Base-by-base conservation (phyloP, 2,888 invertebrate species). In the Epicampocera succincta region DNA sequence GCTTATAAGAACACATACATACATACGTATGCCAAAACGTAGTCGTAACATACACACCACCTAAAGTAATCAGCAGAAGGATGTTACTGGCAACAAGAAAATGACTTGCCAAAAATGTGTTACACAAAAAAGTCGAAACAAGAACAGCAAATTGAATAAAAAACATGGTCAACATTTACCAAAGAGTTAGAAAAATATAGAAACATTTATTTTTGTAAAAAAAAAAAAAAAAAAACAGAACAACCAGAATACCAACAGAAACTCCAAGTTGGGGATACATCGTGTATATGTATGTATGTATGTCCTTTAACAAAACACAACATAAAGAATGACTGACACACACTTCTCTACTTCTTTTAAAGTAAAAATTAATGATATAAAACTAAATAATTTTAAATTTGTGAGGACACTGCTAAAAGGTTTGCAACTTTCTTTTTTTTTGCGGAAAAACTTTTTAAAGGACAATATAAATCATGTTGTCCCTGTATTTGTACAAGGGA, bases 301-400 rank as follows among this genome's bases (percentile, higher is more conserved):
- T 76, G 46, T 61, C 13, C 5, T 46, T 38, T 11, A 44, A 38
- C 15, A 33, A 17, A 42, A 46, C n/a, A 21, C 5, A 54, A 25
- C 50, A 40, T 6, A 52, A 25, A 25, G 25, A 0, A 46, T 19
- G 38, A 19, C 56, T 12, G 15, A 42, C 44, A 48, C 46, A 58
- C 44, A 25, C 25, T 25, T 25, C 50, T n/a, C n/a, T n/a, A n/a
- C 38, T 21, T 58, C 66, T 52, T 42, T 50, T 50, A 78, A 66
- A 25, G 66, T 50, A 52, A 21, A 72, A 58, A 72, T 78, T 72
- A 72, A 71, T 78, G 77, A 78, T 50, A 60, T 52, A 66, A 63
- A 72, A 60, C 56, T 52, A 52, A 63, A 77, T 56, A 65, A 52
- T 72, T 72, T 58, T 25, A 78, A 65, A 66, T 72, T 72, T 78